A percentile compares a stretch with the other conserved stretches of the same genome.
These are phyloP conservation scores for Drosophila mulleri DNA, from an alignment of 2,888 invertebrate species.

Conservation along the genomic window DNA sequence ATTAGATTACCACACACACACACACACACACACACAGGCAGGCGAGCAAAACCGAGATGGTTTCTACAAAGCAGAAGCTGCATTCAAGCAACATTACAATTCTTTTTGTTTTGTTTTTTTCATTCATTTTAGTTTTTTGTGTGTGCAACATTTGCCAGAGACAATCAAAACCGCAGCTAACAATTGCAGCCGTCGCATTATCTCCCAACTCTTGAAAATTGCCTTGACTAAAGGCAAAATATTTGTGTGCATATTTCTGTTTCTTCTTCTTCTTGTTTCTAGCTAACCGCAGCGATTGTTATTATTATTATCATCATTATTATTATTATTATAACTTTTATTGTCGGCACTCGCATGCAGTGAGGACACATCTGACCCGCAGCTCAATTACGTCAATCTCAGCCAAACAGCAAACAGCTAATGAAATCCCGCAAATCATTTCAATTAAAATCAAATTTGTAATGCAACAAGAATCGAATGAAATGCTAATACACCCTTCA, in stretches of 20 bases:
- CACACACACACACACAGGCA: too few relatives aligned
- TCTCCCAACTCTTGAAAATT: slow-evolving; percentile 25
- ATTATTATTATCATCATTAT: slow-evolving; percentile 56
- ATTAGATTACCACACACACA: slow-evolving; percentile 73
- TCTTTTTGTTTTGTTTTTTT: slow-evolving; percentile 26
- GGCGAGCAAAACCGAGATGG: slow-evolving; percentile 3
- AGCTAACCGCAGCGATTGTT: slow-evolving; percentile 53
- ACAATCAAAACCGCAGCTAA: slow-evolving; percentile 63
- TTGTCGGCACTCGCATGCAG: slow-evolving; percentile 50
- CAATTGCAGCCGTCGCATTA: slow-evolving; percentile 39
- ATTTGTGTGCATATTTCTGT: slow-evolving; percentile 38
- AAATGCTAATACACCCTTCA: neutral
- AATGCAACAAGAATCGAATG: slow-evolving; percentile 40
- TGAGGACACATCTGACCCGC: slow-evolving; percentile 35
- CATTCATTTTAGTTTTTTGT: slow-evolving; percentile 17
- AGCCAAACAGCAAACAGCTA: slow-evolving; percentile 36
- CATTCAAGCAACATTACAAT: slow-evolving; percentile 55
- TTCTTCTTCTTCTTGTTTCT: neutral
- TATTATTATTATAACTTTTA: slow-evolving; percentile 41
- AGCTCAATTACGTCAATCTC: slow-evolving; percentile 62
- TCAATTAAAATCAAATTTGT: slow-evolving; percentile 71
- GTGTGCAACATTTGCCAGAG: slow-evolving; percentile 52
- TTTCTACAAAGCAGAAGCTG: slow-evolving; percentile 30
- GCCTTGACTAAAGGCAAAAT: slow-evolving; percentile 25
- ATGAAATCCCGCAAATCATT: slow-evolving; percentile 64